phyloP scores from a whole-genome alignment of 2,797 vertebrate species.

The Kryptopterus vitreolus region DNA sequence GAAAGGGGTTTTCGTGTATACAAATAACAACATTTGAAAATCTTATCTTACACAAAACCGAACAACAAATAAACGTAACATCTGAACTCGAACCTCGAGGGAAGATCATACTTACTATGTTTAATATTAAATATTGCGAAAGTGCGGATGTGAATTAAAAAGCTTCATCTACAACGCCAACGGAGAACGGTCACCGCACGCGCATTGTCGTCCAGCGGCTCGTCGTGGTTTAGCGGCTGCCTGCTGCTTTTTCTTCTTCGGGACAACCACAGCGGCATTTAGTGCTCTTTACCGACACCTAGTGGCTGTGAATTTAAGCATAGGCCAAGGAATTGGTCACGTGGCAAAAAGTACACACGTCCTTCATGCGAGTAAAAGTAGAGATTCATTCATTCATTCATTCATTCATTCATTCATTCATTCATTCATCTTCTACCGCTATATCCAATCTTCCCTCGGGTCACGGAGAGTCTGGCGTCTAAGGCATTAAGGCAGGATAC shows the following conservation, averaged over 20 bases:
- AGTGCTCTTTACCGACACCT: neutral
- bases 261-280: neutral
- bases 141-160: neutral
- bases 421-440: too few species aligned
- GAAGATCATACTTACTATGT: neutral
- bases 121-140: neutral
- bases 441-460: too few species aligned
- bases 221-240: neutral
- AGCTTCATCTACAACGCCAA: neutral
- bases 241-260: neutral
- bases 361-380: too few species aligned
- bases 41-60: neutral
- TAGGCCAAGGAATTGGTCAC: too few species aligned
- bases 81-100: neutral
- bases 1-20: too few species aligned
- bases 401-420: too few species aligned
- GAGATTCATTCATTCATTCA: too few species aligned
- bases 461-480: too few species aligned
- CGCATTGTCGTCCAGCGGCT: neutral
- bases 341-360: too few species aligned
- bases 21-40: neutral
- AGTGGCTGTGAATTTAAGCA: neutral
- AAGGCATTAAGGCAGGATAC: too few species aligned
- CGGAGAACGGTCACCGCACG: neutral
- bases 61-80: neutral